Conservation (phyloP, 2,888 invertebrate species). For the Pinctada fucata region DNA sequence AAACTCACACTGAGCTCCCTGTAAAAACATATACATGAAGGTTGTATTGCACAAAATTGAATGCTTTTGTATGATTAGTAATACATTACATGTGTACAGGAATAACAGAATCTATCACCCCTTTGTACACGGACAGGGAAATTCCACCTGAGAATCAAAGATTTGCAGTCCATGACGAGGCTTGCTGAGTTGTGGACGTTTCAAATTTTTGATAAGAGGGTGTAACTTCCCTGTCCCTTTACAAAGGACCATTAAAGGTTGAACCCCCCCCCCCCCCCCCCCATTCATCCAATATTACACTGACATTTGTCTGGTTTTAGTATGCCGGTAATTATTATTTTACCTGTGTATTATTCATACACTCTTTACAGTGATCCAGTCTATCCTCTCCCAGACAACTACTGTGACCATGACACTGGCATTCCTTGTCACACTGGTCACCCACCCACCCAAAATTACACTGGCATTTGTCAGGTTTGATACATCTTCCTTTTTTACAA, state of each 20-base stretch:
- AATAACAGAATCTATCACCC: too few species aligned
- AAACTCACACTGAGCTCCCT: constrained; percentile 93
- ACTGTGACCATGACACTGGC: constrained; percentile 95
- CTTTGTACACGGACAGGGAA: too few species aligned
- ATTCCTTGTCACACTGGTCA: constrained; percentile 93
- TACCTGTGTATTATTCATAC: constrained; percentile 94
- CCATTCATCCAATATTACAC: neutral
- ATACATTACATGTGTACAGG: too few species aligned
- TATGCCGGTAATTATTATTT: too few species aligned
- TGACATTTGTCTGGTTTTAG: neutral
- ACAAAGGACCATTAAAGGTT: too few species aligned
- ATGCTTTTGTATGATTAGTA: too few species aligned
- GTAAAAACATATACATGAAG: constrained; percentile 29
- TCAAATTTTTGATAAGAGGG: too few species aligned
- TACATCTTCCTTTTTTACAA: constrained; percentile 75
- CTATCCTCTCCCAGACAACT: constrained; percentile 89
- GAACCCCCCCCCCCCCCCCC: neutral
- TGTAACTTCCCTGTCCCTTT: too few species aligned
- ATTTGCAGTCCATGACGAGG: too few species aligned
- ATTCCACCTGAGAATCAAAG: too few species aligned
- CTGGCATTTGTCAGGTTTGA: constrained; percentile 80
- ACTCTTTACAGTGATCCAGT: constrained; percentile 88
- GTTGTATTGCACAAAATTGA: neutral
- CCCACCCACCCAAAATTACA: constrained; percentile 98
- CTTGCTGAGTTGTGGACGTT: too few species aligned